These are phyloP conservation scores for Hirundichthys speculiger DNA, from an alignment of 2,113 vertebrate genomes.

Conservation along the genomic window DNA sequence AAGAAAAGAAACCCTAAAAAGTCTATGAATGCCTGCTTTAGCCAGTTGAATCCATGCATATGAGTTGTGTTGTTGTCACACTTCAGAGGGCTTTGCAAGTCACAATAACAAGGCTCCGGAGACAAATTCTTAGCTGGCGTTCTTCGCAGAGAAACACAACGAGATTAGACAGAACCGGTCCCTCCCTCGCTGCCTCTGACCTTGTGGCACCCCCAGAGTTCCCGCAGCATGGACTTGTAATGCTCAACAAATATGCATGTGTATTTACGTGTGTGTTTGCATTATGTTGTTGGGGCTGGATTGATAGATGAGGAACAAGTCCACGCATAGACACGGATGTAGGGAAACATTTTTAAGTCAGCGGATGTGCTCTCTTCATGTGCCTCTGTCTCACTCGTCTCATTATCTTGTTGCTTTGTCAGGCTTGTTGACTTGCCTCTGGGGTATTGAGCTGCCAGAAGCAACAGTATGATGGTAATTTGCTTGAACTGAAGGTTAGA, in stretches of 20 bases:
- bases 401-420: slow-evolving; percentile 62
- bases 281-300: slow-evolving; percentile 36
- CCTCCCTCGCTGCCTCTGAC: slow-evolving; percentile 42
- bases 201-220: slow-evolving; percentile 31
- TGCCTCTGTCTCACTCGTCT: slow-evolving; percentile 31
- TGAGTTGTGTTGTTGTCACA: slow-evolving; percentile 29
- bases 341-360: slow-evolving; percentile 5
- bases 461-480: slow-evolving; percentile 61
- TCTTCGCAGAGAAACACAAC: slow-evolving; percentile 51
- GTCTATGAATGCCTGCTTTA: background rate
- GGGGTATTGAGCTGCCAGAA: slow-evolving; percentile 54
- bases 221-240: slow-evolving; percentile 34
- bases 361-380: slow-evolving; percentile 14
- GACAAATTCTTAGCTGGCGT: slow-evolving; percentile 61
- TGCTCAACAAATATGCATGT: slow-evolving; percentile 25
- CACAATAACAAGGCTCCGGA: slow-evolving; percentile 68
- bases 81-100: slow-evolving; percentile 49
- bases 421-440: slow-evolving; percentile 54
- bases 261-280: no score
- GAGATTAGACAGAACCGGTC: slow-evolving; percentile 51
- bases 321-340: slow-evolving; percentile 20
- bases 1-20: slow-evolving; percentile 4
- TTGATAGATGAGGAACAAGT: slow-evolving; percentile 42
- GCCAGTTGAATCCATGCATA: slow-evolving; percentile 5
- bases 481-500: slow-evolving; percentile 61